These are phyloP conservation scores for Epinotia bilunana DNA, from an alignment of 2,888 invertebrate genomes.

Conservation along the genomic window DNA sequence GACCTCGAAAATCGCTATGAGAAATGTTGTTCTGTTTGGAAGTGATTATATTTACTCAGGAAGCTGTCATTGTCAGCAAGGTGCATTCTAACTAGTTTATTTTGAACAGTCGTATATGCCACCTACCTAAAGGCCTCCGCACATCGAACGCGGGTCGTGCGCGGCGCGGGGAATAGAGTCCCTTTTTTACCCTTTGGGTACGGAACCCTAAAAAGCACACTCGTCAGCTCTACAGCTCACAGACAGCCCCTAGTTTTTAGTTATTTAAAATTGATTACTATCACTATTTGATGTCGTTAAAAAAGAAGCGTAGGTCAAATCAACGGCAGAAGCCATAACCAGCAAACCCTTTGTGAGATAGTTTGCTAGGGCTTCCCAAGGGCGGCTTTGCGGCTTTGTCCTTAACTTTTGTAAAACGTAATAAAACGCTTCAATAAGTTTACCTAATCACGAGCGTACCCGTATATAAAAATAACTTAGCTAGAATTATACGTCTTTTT, in stretches of 20 bases:
- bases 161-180: no score
- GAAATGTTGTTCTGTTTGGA: conserved; percentile 35
- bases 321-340: conserved; percentile 60
- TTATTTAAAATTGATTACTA: no score
- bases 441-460: not conserved
- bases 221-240: no score
- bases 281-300: no score
- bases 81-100: not conserved
- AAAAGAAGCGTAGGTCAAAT: conserved; percentile 7
- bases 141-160: no score
- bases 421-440: conserved; percentile 25
- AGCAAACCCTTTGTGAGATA: conserved; percentile 60
- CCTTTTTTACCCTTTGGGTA: no score
- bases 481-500: not conserved
- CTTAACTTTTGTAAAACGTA: conserved; percentile 48
- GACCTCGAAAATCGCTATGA: conserved; percentile 22
- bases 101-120: not conserved
- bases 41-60: conserved; percentile 7
- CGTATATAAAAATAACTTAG: no score
- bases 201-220: no score
- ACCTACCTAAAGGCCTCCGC: no score
- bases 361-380: conserved; percentile 67
- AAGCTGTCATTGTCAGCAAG: conserved; percentile 20
- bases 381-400: conserved; percentile 55
- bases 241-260: no score